Conservation (phyloP, 1,140 invertebrate species). For the Drosophila subobscura region DNA sequence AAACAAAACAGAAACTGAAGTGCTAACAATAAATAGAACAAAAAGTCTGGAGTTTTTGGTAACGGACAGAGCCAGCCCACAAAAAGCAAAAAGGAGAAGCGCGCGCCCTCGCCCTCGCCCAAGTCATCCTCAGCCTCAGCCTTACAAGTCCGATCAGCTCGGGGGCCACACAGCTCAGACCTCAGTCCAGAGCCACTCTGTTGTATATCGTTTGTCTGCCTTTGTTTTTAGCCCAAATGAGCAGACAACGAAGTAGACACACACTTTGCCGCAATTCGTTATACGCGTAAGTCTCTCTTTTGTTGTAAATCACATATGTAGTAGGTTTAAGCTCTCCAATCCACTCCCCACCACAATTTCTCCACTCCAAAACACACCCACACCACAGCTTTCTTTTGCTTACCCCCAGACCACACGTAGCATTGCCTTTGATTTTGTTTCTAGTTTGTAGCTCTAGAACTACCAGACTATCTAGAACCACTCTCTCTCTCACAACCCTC, state of each 20-base stretch:
- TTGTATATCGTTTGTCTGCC: conserved; percentile 66
- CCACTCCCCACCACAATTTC: conserved; percentile 16
- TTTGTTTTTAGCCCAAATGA: conserved; percentile 58
- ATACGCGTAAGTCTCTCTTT: conserved; percentile 77
- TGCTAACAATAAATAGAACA: conserved; percentile 48
- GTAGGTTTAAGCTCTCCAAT: conserved; percentile 55
- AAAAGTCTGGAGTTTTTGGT: conserved; percentile 65
- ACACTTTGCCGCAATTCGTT: conserved; percentile 76
- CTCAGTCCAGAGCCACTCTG: conserved; percentile 42
- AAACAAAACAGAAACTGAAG: conserved; percentile 14
- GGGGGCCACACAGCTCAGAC: conserved; percentile 31
- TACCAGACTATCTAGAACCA: conserved; percentile 24
- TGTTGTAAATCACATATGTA: conserved; percentile 57
- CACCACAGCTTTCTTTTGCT: conserved; percentile 61
- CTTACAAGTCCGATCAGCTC: conserved; percentile 42
- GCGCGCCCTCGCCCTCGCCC: conserved; percentile 25
- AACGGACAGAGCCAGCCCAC: conserved; percentile 47
- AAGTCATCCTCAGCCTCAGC: conserved; percentile 47
- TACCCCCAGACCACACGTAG: conserved; percentile 23
- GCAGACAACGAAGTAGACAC: conserved; percentile 66
- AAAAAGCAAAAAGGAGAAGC: conserved; percentile 21
- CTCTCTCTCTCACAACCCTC: conserved; percentile 31
- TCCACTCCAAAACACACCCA: conserved; percentile 20
- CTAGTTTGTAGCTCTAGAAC: conserved; percentile 50
- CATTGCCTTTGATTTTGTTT: conserved; percentile 45